Evolutionary conservation across 1,140 invertebrate genomes (phyloP), one percentile per base, ranked within the genome.

Genomic region (Nymphalis io): DNA sequence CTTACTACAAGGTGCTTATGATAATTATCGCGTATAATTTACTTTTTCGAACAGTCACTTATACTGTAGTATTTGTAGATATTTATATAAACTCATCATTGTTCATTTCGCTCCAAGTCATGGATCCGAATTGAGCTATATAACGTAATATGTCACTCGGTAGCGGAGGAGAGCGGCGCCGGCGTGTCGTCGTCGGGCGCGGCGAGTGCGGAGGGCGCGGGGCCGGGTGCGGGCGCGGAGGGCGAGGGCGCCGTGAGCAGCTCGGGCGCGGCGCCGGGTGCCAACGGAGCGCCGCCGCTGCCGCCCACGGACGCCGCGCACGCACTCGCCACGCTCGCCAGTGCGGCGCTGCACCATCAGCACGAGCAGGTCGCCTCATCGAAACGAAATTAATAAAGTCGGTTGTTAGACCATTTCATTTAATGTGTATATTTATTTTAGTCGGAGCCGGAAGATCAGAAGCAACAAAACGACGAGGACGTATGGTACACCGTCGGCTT

Each of bases 401-500:
- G 10, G 27, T 33, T 8, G 15, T 51, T 20, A 51, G 18, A 20
- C 8, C 11, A 51, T 20, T 33, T 33, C 5, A 33, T 51, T 6
- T 20, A 20, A 51, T 51, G 20, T 20, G 15, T 48, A 5, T 16
- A 6, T 81, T 10, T 13, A 27, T 27, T 55, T 4, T 70, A 92
- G 90, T 81, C 80, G 18, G 89, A 91, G 66, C 68, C 85, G 15
- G 89, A 91, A 23, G 88, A 90, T 6, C 76, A 74, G 6, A 90
- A 91, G 65, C 77, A 72, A 53, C 81, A 81, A 59, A 88, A 85
- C 21, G 92, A 92, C 18, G 90, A 92, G 79, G 92, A 92, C 51
- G 81, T 86, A 0, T 92, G 92, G 92, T 92, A 87, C 65, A 92
- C 92, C 13, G 91, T 92, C 44, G 92, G 90, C 18, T 89, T 92